Base-by-base conservation (phyloP, 2,888 invertebrate genomes). In the Sminthurinus aureus region DNA sequence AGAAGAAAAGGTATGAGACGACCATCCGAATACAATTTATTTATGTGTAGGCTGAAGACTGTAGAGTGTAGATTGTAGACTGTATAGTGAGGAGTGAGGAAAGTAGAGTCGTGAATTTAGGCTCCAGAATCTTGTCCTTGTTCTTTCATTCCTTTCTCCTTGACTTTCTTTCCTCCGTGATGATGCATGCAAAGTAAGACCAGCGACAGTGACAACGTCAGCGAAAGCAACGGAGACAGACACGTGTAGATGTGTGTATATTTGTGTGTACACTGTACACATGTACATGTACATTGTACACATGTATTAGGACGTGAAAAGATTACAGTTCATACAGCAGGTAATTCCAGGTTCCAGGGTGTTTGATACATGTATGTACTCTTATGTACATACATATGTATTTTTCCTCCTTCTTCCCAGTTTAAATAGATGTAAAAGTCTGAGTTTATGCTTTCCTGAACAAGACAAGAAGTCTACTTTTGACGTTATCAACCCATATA, bases 231-330 rank as follows among this genome's bases (percentile, higher is more conserved):
- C 38, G 38, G 38, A 38, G 38, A 38, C 38, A 38, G 38, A 38
- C 38, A 6, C 38, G 38, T 38, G 38, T 38, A n/a, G n/a, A n/a
- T n/a, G n/a, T n/a, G n/a, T n/a, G n/a, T n/a, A n/a, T n/a, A n/a
- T n/a, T n/a, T n/a, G n/a, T n/a, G n/a, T n/a, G n/a, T n/a, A n/a
- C n/a, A n/a, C n/a, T n/a, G 38, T 66, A 15, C 66, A n/a, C 66
- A n/a, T n/a, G 66, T 69, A 69, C 69, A n/a, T 66, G 66, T 66
- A 66, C 66, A 66, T 6, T 69, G 24, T 69, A 69, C 24, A 38
- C 38, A 38, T 38, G 38, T 38, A 38, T 38, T 38, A 38, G 38
- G 38, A 1, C 38, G 1, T 4, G 38, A 38, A 38, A 38, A 38
- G 38, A 38, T 38, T 38, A 38, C 6, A 38, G 38, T 38, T 38